Base-by-base conservation (phyloP, 1,140 invertebrate genomes). In the Drosophila yakuba region DNA sequence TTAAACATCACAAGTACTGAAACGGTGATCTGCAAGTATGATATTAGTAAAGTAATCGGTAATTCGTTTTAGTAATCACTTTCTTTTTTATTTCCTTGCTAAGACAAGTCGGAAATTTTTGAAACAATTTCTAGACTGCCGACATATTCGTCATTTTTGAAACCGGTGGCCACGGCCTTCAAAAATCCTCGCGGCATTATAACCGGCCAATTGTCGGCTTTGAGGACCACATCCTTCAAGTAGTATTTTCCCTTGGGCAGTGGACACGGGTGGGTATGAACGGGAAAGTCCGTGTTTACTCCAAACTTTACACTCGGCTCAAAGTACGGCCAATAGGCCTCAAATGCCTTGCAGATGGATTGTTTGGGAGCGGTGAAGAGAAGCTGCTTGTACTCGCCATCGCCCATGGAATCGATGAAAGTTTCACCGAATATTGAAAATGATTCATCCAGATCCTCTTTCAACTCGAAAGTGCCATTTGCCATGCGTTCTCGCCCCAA, bases 381-480 rank as follows among this genome's bases (percentile, higher is more conserved):
- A 15, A 76, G 1, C 44, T 10, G 44, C 28, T 54, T 67, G 52
- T 7, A 83, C 15, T 56, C 8, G 14, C 80, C 80, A 63, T 23
- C 41, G 20, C 61, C 52, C 2, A 32, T 7, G 1, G 51, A 2
- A 75, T 83, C 80, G 8, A 15, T 36, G 8, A 51, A 59, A 14
- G 54, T 20, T 1, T 83, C 71, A 2, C 17, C 45, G 7, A 48
- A 56, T 2, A 67, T 3, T 3, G 47, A 32, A 39, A 51, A 45
- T 7, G 52, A 17, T 0, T 28, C 8, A 11, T 62, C 39, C 48
- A 82, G 39, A 11, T 74, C 69, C 5, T 58, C 36, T 1, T 45
- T n/a, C 1, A 83, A 5, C 0, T 11, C n/a, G 0, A 66, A 1
- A 2, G 56, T 75, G 5, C 79, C 79, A 50, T 82, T 82, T 0